These are phyloP conservation scores for Ashinkailepas kermadecensis DNA, from an alignment of 2,888 invertebrate genomes.

Conservation along the genomic window DNA sequence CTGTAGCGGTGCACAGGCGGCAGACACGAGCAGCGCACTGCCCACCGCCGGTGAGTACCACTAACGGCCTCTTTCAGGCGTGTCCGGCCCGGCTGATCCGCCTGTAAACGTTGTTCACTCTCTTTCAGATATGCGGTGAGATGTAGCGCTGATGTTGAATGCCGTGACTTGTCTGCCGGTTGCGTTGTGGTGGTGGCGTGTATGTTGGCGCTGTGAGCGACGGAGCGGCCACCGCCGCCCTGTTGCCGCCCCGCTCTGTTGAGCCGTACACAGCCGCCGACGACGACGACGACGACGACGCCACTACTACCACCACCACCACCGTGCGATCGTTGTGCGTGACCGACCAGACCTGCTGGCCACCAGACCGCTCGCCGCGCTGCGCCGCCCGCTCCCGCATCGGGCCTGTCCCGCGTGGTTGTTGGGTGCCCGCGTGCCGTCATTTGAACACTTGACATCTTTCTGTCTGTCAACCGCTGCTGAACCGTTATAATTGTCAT, in stretches of 20 bases:
- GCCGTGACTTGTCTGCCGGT: conserved; percentile 1
- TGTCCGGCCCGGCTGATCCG: neutral
- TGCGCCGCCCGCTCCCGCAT: neutral
- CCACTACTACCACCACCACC: neutral
- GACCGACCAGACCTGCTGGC: neutral
- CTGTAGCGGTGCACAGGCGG: neutral
- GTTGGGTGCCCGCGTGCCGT: neutral
- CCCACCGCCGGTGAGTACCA: neutral
- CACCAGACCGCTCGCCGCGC: neutral
- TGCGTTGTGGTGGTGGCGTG: neutral
- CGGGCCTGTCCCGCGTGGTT: neutral
- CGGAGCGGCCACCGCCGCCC: neutral
- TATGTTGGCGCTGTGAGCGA: neutral
- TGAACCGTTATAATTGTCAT: neutral
- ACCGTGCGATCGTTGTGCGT: neutral
- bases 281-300: neutral
- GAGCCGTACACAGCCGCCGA: neutral
- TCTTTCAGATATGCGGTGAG: conserved; percentile 3
- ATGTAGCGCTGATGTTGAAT: neutral
- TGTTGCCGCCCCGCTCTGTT: neutral
- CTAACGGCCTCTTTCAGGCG: neutral
- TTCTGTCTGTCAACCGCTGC: neutral
- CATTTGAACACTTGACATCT: neutral
- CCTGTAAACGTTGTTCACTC: neutral
- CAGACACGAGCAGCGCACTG: neutral